These are phyloP conservation scores for Phoenicopterus ruber DNA, from an alignment of 2,113 vertebrate species.

Conservation along the genomic window DNA sequence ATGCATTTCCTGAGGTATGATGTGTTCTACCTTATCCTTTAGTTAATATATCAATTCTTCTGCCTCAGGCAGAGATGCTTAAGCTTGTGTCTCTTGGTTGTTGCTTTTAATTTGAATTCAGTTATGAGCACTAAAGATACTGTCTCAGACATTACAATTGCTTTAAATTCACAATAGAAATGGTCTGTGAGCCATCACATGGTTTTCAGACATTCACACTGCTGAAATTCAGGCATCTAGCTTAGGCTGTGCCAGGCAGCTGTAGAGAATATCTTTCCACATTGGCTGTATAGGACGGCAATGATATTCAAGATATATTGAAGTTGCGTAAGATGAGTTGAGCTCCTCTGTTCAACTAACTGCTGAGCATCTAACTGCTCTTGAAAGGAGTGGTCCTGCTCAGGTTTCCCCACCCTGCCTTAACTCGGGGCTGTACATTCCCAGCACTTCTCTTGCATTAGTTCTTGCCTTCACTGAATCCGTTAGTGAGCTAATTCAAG, in stretches of 20 bases:
- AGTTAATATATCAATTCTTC: neutral
- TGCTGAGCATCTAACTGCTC: neutral
- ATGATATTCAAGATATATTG: neutral
- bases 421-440: neutral
- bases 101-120: constrained; percentile 32
- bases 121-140: neutral
- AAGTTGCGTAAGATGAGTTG: neutral
- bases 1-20: neutral
- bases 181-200: neutral
- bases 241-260: neutral
- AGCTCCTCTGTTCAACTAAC: neutral
- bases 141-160: neutral
- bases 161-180: neutral
- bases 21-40: neutral
- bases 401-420: neutral
- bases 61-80: neutral
- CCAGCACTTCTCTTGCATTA: neutral
- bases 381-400: neutral
- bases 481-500: neutral
- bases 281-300: neutral
- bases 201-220: neutral
- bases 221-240: neutral
- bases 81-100: neutral
- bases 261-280: neutral
- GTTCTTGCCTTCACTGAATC: neutral